Percentiles rank a stretch among this genome's conserved stretches.
These are phyloP conservation scores for Cheirogaleus medius DNA, from an alignment of 2,113 vertebrate genomes.

Conservation along the genomic window DNA sequence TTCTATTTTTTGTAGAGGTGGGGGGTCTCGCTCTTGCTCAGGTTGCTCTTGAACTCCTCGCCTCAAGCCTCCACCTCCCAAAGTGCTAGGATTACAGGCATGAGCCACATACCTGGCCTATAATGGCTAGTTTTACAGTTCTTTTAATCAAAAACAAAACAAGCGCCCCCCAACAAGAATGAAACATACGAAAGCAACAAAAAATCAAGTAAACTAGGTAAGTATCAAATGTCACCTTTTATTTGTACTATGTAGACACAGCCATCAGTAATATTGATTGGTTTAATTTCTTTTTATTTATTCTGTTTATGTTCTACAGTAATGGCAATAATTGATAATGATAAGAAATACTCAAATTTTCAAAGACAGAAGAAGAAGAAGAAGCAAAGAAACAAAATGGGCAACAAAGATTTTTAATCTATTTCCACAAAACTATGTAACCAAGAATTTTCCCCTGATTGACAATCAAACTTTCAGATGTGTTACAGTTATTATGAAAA, in stretches of 20 bases:
- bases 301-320: background rate
- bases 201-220: background rate
- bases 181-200: background rate
- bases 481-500: background rate
- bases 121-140: background rate
- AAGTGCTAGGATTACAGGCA: too few species aligned
- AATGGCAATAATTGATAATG: background rate
- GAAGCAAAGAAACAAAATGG: background rate
- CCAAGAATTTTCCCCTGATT: background rate
- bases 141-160: conserved; percentile 26
- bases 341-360: background rate
- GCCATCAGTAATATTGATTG: background rate
- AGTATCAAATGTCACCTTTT: background rate
- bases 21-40: too few species aligned
- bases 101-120: too few species aligned
- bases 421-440: background rate
- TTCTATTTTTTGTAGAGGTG: too few species aligned
- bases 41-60: too few species aligned
- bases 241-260: background rate
- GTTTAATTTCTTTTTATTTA: background rate
- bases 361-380: background rate
- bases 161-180: background rate
- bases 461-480: background rate
- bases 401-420: background rate
- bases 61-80: too few species aligned